Conservation (phyloP, 2,113 vertebrate genomes). For the Hiodon tergisus region DNA sequence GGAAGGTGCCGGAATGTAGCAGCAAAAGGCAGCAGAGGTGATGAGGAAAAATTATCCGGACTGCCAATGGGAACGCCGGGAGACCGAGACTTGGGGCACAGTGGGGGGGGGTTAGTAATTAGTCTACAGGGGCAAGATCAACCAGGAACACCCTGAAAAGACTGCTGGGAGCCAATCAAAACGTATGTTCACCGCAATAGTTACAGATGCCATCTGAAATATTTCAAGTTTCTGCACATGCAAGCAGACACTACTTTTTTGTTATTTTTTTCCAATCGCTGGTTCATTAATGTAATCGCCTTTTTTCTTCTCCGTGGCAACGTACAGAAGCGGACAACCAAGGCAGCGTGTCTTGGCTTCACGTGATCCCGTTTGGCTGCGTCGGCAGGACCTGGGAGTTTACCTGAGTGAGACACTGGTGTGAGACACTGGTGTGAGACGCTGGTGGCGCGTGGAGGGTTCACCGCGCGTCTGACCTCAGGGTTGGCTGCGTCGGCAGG, state of each 20-base stretch:
- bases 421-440: background rate
- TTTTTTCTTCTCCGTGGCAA: no score
- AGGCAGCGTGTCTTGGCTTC: no score
- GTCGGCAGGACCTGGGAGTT: no score
- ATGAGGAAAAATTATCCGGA: background rate
- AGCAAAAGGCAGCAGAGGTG: background rate
- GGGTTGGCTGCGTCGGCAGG: no score
- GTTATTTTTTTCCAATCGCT: no score
- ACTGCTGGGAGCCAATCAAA: slow-evolving; percentile 41
- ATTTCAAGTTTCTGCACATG: background rate
- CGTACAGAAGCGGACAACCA: no score
- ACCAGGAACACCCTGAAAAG: slow-evolving; percentile 31
- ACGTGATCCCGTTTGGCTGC: no score
- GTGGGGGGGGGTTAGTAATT: slow-evolving; percentile 52
- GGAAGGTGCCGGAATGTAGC: no score
- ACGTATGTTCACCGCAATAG: slow-evolving; percentile 44
- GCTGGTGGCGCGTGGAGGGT: background rate
- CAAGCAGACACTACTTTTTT: no score
- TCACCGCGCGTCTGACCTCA: background rate
- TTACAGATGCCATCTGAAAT: slow-evolving; percentile 23
- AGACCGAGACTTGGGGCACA: slow-evolving; percentile 34
- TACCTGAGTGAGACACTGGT: no score
- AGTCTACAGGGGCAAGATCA: slow-evolving; percentile 47
- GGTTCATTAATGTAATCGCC: no score
- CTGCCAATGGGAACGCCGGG: slow-evolving; percentile 43